Evolutionary conservation across 1,140 invertebrate genomes (phyloP).

Genomic region (Drosophila orena): DNA sequence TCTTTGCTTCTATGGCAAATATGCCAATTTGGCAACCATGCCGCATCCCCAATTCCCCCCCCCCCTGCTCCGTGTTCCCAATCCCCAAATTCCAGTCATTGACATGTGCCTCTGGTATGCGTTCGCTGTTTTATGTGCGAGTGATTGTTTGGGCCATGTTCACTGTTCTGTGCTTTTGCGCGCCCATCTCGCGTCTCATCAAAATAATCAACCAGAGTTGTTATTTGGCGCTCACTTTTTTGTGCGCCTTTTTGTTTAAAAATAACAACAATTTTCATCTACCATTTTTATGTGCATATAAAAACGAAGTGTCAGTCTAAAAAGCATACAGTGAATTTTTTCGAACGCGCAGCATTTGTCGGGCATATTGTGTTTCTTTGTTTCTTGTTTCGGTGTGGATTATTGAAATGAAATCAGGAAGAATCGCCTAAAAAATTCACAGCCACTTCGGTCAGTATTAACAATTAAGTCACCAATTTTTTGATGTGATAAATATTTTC

Average conservation of each 20-base stretch:
- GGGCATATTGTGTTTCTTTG: constrained; percentile 25
- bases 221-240: constrained; percentile 38
- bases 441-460: constrained; percentile 18
- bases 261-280: constrained; percentile 71
- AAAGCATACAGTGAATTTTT: constrained; percentile 55
- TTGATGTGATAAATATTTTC: constrained; percentile 4
- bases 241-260: constrained; percentile 39
- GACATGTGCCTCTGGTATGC: constrained; percentile 61
- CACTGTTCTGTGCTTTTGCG: constrained; percentile 66
- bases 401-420: constrained; percentile 26
- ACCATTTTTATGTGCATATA: constrained; percentile 72
- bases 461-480: constrained; percentile 27
- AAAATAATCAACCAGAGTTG: constrained; percentile 81
- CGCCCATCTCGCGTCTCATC: constrained; percentile 51
- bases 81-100: constrained; percentile 57
- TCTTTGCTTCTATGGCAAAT: constrained; percentile 75
- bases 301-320: constrained; percentile 69
- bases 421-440: constrained; percentile 14
- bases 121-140: constrained; percentile 17
- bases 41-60: constrained; percentile 11
- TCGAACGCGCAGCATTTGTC: background rate
- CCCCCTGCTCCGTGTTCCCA: constrained; percentile 16
- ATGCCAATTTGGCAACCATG: constrained; percentile 70
- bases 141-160: constrained; percentile 40
- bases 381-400: background rate